phyloP scores from a whole-genome alignment of 2,113 vertebrate species.

The Tenrec ecaudatus region DNA sequence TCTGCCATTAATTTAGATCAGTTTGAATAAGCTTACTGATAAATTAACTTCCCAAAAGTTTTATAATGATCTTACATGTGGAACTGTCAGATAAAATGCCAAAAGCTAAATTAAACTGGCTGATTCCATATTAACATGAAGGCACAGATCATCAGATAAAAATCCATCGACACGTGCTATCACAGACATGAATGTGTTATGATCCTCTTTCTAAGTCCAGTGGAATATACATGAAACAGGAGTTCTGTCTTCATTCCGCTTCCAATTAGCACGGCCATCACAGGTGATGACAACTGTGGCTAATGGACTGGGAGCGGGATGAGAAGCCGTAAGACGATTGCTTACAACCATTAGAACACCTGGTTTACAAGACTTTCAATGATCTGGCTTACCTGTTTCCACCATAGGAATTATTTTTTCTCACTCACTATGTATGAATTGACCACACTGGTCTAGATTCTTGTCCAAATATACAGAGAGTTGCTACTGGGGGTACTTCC shows the following conservation, averaged over 20 bases:
- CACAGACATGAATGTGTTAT: slow-evolving; percentile 29
- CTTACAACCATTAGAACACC: no score
- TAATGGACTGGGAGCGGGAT: not conserved
- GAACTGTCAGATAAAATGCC: slow-evolving; percentile 27
- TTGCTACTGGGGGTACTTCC: not conserved
- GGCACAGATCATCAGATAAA: slow-evolving; percentile 24
- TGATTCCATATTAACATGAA: slow-evolving; percentile 18
- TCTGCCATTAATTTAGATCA: slow-evolving; percentile 38
- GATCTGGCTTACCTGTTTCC: not conserved
- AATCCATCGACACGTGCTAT: not conserved
- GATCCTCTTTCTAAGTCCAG: not conserved
- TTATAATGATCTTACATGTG: slow-evolving; percentile 3
- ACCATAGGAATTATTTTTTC: not conserved
- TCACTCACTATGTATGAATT: not conserved
- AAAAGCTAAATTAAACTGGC: slow-evolving; percentile 21
- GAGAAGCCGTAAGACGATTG: no score
- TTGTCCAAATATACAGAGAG: not conserved
- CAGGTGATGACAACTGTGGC: not conserved
- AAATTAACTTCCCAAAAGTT: slow-evolving; percentile 27
- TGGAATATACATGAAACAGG: not conserved
- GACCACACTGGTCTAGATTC: not conserved
- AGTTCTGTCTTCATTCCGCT: not conserved
- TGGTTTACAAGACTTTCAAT: not conserved
- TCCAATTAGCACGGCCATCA: no score
- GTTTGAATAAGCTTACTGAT: slow-evolving; percentile 35